Conservation (phyloP, 2,113 vertebrate genomes). For the Riparia riparia region DNA sequence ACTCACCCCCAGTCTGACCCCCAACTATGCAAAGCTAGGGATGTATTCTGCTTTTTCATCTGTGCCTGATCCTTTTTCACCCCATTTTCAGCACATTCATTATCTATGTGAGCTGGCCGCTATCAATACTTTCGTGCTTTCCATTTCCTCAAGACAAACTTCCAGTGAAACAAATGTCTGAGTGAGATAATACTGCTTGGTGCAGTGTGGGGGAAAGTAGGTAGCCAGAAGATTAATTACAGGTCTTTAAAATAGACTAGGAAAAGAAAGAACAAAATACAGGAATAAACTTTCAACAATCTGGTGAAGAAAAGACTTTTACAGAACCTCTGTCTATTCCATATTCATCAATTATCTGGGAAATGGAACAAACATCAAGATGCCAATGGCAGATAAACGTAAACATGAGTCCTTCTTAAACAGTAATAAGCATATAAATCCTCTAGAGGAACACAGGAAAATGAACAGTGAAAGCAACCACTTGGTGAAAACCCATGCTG, state of each 20-base stretch:
- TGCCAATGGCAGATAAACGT: not conserved
- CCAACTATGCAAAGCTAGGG: not conserved
- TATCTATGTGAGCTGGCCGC: not conserved
- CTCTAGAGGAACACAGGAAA: not conserved
- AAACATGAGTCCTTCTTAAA: not conserved
- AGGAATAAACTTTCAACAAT: not conserved
- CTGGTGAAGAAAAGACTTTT: not conserved
- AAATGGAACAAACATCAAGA: not conserved
- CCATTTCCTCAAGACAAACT: not conserved
- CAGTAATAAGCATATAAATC: not conserved
- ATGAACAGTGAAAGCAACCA: not conserved
- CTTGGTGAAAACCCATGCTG: not conserved
- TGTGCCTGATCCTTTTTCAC: not conserved
- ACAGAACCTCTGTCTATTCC: not conserved
- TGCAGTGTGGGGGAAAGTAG: not conserved
- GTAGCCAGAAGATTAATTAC: slow-evolving; percentile 11
- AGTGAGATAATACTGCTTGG: not conserved
- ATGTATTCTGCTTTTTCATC: not conserved
- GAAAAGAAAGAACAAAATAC: not conserved
- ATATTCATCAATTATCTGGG: not conserved
- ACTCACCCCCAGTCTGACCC: not conserved
- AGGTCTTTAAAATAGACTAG: not conserved
- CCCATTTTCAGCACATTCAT: not conserved
- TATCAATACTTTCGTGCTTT: not conserved
- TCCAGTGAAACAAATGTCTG: not conserved